A percentile compares a stretch with the other conserved stretches of the same genome.
These are phyloP conservation scores for Plebejus anna DNA, from an alignment of 2,888 invertebrate species.

Conservation along the genomic window DNA sequence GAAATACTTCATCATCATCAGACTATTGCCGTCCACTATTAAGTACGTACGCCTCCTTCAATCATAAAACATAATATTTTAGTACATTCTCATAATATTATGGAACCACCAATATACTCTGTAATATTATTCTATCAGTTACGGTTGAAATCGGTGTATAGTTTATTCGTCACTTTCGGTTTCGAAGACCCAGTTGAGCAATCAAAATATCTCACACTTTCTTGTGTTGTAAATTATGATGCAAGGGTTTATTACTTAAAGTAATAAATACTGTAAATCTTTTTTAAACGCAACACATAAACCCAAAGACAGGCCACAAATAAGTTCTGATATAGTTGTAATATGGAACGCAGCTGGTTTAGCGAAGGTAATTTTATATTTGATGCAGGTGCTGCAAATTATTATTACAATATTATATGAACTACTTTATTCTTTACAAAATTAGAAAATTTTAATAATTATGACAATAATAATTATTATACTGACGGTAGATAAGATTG, in stretches of 20 bases:
- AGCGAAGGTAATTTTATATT: neutral
- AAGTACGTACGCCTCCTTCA: neutral
- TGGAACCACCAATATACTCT: neutral
- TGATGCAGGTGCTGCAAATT: neutral
- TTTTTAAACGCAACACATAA: neutral
- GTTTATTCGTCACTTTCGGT: neutral
- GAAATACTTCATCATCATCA: neutral
- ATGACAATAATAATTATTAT: too few relatives aligned
- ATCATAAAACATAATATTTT: too few relatives aligned
- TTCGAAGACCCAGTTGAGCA: slow-evolving; percentile 1
- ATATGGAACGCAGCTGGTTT: neutral
- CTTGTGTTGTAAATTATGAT: neutral
- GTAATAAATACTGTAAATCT: neutral
- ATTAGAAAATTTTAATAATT: too few relatives aligned
- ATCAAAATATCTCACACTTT: slow-evolving; percentile 18
- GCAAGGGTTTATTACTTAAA: neutral
- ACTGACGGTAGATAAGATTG: too few relatives aligned
- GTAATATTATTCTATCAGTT: neutral
- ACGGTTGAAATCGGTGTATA: neutral
- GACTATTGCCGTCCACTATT: neutral
- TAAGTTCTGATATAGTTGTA: neutral
- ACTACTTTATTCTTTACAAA: too few relatives aligned
- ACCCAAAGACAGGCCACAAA: neutral
- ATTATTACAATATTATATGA: neutral
- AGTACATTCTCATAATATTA: neutral